phyloP scores from a whole-genome alignment of 2,888 invertebrate genomes.

The Anagyrus pseudococci region DNA sequence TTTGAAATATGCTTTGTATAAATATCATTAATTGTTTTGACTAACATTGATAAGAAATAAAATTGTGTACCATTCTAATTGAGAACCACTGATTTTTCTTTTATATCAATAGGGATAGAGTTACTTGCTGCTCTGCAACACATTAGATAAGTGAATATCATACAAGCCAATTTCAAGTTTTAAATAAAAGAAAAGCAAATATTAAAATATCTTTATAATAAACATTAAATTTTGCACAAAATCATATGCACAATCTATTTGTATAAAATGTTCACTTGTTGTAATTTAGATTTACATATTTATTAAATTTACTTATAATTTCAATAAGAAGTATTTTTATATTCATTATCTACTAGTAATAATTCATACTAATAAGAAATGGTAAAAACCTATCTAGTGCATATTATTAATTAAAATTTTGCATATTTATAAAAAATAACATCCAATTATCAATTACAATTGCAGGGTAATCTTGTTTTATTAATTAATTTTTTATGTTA shows the following conservation, averaged over 20 bases:
- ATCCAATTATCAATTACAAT: background rate
- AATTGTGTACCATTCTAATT: conserved; percentile 8
- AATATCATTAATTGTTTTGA: conserved; percentile 22
- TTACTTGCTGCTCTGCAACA: conserved; percentile 8
- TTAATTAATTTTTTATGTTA: background rate
- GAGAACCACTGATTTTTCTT: conserved; percentile 17
- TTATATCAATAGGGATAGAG: conserved; percentile 23
- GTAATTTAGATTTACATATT: background rate
- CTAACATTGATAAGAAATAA: conserved; percentile 23
- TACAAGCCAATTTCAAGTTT: background rate
- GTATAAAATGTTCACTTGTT: background rate
- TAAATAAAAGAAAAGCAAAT: background rate
- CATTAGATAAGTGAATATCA: conserved; percentile 15
- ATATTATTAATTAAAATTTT: too few relatives aligned
- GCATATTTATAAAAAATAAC: conserved; percentile 8
- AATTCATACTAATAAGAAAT: too few relatives aligned
- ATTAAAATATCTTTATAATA: background rate
- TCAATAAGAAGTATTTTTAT: too few relatives aligned
- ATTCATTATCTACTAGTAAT: too few relatives aligned
- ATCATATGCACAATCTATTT: too few relatives aligned
- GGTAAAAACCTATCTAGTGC: too few relatives aligned
- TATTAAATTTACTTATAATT: too few relatives aligned
- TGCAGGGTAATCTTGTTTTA: background rate
- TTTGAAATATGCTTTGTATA: background rate
- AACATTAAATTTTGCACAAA: too few relatives aligned